Base-by-base conservation (phyloP, 2,888 invertebrate genomes). In the Tiphia femorata region DNA sequence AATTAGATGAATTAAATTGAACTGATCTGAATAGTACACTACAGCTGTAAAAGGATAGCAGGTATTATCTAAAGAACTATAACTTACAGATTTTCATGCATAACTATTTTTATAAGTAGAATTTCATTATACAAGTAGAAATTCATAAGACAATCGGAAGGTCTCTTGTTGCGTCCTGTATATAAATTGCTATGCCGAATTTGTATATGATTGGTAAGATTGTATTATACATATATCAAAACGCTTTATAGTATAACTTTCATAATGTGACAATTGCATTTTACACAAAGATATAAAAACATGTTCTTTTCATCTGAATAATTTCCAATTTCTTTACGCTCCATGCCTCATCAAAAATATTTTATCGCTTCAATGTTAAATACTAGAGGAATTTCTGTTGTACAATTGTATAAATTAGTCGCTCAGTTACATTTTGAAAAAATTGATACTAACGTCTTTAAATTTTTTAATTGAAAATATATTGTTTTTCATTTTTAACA, bases 81-180 rank as follows among this genome's bases (percentile, higher is more conserved):
- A 56, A 60, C 41, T 58, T 59, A 61, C 49, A 60, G 33, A 65
- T 56, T 61, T 51, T 61, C 54, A 55, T 43, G 55, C 60, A 57
- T 62, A 67, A 62, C 53, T 69, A 70, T 70, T 70, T 70, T 72
- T 71, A 67, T 64, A 70, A 62, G 62, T 73, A 73, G 62, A 53
- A 64, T 58, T 64, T 70, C 67, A 66, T 69, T 74, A 70, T 64
- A 64, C 14, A 33, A 33, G 14, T 33, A 33, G 33, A 33, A 33
- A 14, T 33, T 33, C 14, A 33, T 33, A 71, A 70, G 76, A 77
- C 75, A 78, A 79, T 78, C 76, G 58, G 66, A 64, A 66, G 71
- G 60, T 76, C 72, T n/a, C n/a, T 73, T 67, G 65, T 77, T 78
- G 77, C 77, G 76, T 78, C 76, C 73, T 75, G 67, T 63, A 72